Percentiles rank a stretch among this genome's conserved stretches.
These are phyloP conservation scores for Thymelicus sylvestris DNA, from an alignment of 2,888 invertebrate species.

Conservation along the genomic window DNA sequence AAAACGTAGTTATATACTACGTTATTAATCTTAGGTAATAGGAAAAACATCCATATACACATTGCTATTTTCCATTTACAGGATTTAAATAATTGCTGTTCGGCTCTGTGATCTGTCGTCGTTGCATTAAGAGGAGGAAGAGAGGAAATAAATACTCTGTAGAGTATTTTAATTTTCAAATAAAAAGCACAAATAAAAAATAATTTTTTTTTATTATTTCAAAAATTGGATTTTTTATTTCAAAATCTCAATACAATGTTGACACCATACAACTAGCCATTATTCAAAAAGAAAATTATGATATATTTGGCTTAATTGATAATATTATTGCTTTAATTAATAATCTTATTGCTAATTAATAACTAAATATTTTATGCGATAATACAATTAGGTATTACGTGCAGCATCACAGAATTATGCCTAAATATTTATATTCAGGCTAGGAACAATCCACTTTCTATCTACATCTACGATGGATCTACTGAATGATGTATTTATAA, in stretches of 20 bases:
- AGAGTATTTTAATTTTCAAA: too few relatives aligned
- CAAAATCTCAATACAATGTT: constrained; percentile 4
- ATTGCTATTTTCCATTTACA: neutral
- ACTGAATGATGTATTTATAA: neutral
- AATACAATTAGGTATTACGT: constrained; percentile 37
- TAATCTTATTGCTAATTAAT: constrained; percentile 13
- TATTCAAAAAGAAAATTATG: neutral
- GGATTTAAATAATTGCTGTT: neutral
- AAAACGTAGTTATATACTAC: neutral
- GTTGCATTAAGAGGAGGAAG: too few relatives aligned
- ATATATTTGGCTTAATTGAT: constrained; percentile 18
- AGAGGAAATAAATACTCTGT: too few relatives aligned
- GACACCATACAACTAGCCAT: neutral
- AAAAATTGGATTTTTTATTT: constrained; percentile 15
- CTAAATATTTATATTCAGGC: constrained; percentile 51
- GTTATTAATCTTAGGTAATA: neutral
- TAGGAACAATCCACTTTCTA: constrained; percentile 58
- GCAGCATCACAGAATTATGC: constrained; percentile 57
- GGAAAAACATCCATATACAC: neutral
- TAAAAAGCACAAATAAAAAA: neutral
- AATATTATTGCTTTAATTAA: constrained; percentile 18
- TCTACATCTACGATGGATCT: constrained; percentile 22
- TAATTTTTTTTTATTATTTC: neutral
- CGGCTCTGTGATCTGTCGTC: too few relatives aligned
- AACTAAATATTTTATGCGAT: constrained; percentile 14